Base-by-base conservation (phyloP, 2,888 invertebrate species). In the Chrysotoxum bicinctum region DNA sequence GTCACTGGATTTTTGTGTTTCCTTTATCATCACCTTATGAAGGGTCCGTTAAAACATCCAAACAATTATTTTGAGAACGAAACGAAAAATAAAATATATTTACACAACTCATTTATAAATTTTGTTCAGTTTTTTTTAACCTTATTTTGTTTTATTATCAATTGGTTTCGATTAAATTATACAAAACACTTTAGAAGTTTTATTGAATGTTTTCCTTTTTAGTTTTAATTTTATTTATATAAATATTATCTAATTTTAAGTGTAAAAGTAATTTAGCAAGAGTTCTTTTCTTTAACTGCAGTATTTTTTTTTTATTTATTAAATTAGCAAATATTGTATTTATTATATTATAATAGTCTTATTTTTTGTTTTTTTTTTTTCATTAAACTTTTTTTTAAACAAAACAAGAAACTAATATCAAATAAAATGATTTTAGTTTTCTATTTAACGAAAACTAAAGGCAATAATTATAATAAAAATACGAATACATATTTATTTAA, bases 261-360 rank as follows among this genome's bases (percentile, higher is more conserved):
- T 83, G 69, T 79, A 75, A 84, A 84, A 74, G 79, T 75, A 66
- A 69, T 79, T 58, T 77, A 66, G 73, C 62, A 77, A 69, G 54
- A 58, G 12, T 60, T 69, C 40, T 30, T 48, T 45, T 48, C 48
- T 73, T 54, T 9, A 45, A 56, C 48, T 32, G 35, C 48, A 21
- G 5, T 50, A 14, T 60, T 30, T 45, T 62, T 54, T 35, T 50
- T 30, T 56, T 30, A 43, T 35, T 58, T 21, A 69, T 66, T 54
- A 35, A 64, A 16, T 78, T 78, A 74, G 70, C 69, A 75, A 60
- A 66, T 54, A 62, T 68, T 52, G 43, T 75, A 64, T 74, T 54
- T 40, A 69, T 74, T 74, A 26, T 50, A 30, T 32, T 16, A 12
- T 54, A 54, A 16, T 64, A 74, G 79, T 75, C 78, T 75, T 82